Base-by-base conservation (phyloP, 2,888 invertebrate genomes). In the Patella ulyssiponensis region DNA sequence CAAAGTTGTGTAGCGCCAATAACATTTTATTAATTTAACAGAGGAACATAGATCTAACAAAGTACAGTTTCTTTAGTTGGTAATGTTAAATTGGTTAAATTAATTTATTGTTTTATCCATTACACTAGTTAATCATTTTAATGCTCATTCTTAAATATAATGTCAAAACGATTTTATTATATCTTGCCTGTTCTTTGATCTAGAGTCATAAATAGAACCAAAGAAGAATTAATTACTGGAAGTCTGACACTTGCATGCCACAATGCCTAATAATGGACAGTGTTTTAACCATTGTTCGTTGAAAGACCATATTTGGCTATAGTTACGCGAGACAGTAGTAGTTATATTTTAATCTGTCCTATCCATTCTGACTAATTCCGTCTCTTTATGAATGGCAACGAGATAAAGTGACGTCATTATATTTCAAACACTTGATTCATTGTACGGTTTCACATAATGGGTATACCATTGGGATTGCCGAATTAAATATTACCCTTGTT, bases 331-430 rank as follows among this genome's bases (percentile, higher is more conserved):
- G 64, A 64, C 23, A 64, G 12, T 64, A 64, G 20, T 64, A 23
- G 64, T 12, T 23, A 23, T 23, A 23, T 23, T 64, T 64, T 23
- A 64, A 64, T 64, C 64, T 23, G 20, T 23, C 20, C 20, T 64
- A 44, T 44, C 44, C 44, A 64, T 64, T 64, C 64, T 64, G 64
- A 64, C 64, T 64, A 64, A 64, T 64, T 64, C 64, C 23, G 20
- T 64, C 23, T 23, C 23, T 64, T 64, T 64, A 64, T 64, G 64
- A 64, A 64, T 64, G 64, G 23, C 20, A 64, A 20, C 23, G 64
- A 64, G 23, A 64, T 23, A 23, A 20, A 64, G 14, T 64, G 64
- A 64, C 64, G 64, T 64, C 64, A 64, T 64, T 64, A 44, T 64
- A 64, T 23, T 23, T 23, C 20, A 23, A 23, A 3, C 14, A 11